Percentiles rank a stretch among this genome's conserved stretches.
Evolutionary conservation across 2,113 vertebrate species (phyloP).

Genomic region (Promerops cafer): DNA sequence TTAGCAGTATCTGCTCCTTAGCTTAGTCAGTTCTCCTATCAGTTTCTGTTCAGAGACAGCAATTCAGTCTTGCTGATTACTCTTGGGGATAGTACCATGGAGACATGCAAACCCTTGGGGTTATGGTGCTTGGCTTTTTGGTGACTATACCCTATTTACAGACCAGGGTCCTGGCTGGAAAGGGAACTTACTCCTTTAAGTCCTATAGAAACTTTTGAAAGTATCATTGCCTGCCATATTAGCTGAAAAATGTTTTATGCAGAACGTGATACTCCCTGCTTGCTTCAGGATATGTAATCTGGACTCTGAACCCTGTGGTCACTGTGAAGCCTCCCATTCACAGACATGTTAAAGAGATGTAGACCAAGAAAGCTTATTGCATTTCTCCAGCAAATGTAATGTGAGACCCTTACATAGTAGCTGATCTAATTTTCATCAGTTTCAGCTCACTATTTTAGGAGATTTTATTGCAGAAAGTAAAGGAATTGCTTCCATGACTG

Average conservation of each 20-base stretch:
- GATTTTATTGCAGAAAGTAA: neutral
- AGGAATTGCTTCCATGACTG: neutral
- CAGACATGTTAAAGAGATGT: neutral
- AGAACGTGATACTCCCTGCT: conserved; percentile 31
- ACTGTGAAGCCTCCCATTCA: conserved; percentile 24
- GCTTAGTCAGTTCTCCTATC: neutral
- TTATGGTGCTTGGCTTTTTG: neutral
- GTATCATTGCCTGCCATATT: neutral
- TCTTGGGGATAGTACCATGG: neutral
- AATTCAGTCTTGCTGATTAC: neutral
- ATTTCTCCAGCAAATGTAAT: neutral
- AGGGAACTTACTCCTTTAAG: neutral
- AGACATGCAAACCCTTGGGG: neutral
- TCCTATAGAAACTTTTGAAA: neutral
- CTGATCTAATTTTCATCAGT: conserved; percentile 26
- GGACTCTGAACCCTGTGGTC: conserved; percentile 24
- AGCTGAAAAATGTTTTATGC: conserved; percentile 36
- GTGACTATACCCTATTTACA: neutral
- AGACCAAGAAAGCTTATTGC: neutral
- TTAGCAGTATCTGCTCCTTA: neutral
- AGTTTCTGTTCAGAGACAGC: neutral
- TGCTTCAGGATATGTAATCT: conserved; percentile 10
- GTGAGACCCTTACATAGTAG: conserved; percentile 21
- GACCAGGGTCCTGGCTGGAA: neutral
- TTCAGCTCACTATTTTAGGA: neutral